These are phyloP conservation scores for Platysternon megacephalum DNA, from an alignment of 2,113 vertebrate genomes.

Conservation along the genomic window DNA sequence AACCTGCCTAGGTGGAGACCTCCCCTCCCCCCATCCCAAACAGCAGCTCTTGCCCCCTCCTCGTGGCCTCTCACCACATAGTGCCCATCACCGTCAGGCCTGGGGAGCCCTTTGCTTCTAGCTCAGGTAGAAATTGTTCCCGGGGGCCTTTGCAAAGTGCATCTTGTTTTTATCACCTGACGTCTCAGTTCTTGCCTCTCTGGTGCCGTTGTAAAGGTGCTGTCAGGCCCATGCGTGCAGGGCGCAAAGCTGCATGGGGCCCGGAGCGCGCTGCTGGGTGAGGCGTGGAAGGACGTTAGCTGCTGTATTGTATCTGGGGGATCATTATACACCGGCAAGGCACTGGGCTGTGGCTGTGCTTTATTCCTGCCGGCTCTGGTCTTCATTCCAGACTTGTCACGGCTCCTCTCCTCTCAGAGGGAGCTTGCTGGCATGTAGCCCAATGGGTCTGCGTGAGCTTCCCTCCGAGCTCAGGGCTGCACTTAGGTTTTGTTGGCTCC, in stretches of 20 bases:
- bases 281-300: background rate
- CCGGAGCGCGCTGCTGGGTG: background rate
- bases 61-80: background rate
- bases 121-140: background rate
- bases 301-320: background rate
- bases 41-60: background rate
- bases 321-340: background rate
- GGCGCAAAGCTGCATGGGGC: background rate
- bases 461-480: background rate
- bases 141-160: background rate
- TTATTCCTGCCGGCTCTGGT: background rate
- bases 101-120: slow-evolving; percentile 29
- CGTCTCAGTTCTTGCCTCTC: background rate
- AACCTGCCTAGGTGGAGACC: background rate
- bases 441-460: background rate
- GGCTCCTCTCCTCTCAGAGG: background rate
- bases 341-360: background rate
- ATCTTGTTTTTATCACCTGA: background rate
- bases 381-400: background rate
- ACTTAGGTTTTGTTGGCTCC: background rate
- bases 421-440: background rate
- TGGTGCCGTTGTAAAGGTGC: background rate
- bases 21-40: slow-evolving; percentile 25
- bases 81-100: slow-evolving; percentile 40
- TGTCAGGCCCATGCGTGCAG: background rate